Evolutionary conservation across 2,113 vertebrate species (phyloP).

Genomic region (Genyomyrus donnyi): DNA sequence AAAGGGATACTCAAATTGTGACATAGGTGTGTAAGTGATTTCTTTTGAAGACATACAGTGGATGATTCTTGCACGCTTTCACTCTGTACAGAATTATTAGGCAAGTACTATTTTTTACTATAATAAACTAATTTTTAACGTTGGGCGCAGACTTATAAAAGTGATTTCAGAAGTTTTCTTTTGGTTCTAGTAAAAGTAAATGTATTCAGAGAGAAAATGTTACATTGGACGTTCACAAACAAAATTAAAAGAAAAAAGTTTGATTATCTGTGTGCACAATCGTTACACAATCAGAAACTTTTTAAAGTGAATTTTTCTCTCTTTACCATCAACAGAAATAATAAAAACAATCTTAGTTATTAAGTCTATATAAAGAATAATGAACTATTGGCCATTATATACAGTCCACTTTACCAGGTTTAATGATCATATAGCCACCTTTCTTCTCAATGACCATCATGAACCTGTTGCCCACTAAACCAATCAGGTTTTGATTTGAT

Average conservation of each 20-base stretch:
- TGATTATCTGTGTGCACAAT: not conserved
- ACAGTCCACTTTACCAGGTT: not conserved
- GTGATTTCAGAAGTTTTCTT: not conserved
- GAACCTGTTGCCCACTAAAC: no score
- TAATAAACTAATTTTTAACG: no score
- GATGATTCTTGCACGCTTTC: not conserved
- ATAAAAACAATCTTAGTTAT: not conserved
- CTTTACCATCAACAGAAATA: no score
- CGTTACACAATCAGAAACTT: not conserved
- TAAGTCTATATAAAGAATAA: not conserved
- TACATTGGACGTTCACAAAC: not conserved
- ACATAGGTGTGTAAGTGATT: not conserved
- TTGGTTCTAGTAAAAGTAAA: not conserved
- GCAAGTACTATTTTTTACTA: no score
- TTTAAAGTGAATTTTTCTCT: not conserved
- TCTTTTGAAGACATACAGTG: not conserved
- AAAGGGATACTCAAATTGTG: not conserved
- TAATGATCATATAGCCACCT: not conserved
- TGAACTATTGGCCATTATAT: not conserved
- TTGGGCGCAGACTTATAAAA: not conserved
- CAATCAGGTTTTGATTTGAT: not conserved
- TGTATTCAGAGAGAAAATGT: not conserved
- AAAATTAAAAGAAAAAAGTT: not conserved
- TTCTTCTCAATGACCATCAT: no score
- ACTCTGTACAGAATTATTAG: not conserved